Base-by-base conservation (phyloP, 2,888 invertebrate genomes). In the Drosophila helvetica region DNA sequence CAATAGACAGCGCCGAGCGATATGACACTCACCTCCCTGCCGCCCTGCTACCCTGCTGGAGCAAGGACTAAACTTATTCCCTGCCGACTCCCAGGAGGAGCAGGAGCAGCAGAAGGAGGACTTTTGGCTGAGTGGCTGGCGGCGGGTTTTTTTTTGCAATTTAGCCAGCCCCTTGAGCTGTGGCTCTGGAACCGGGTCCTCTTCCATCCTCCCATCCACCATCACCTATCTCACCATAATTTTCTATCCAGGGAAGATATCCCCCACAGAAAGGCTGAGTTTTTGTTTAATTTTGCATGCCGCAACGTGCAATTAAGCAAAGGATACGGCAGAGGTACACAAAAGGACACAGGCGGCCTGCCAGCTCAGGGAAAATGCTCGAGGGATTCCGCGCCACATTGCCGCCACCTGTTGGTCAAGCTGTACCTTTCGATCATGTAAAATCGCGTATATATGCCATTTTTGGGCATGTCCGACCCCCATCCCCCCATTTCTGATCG, bases 301-400 rank as follows among this genome's bases (percentile, higher is more conserved):
- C 74, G 76, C 74, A 76, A 88, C 86, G 86, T 88, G 75, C 89
- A 88, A 85, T 89, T 85, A 88, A 72, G 75, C 73, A 69, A 63
- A 42, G 51, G 53, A 74, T 27, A 53, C 56, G 48, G 54, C 18
- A n/a, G 42, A 12, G 12, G 22, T 22, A 50, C 12, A 22, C 30
- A 47, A 15, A 50, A 33, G 70, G 47, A 43, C 18, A 43, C 59
- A 59, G 53, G 53, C 53, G 43, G 43, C n/a, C 18, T n/a, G 15
- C 38, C 15, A 38, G 6, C 7, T n/a, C 38, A n/a, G n/a, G 38
- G 2, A 6, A 38, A 38, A 15, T 2, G 38, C 7, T 38, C 15
- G 7, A 38, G 38, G 2, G n/a, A n/a, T 38, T 38, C 38, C 38
- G 27, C 27, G 27, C 7, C 27, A 1, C 7, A 1, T 7, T 27